Conservation (phyloP, 1,140 invertebrate genomes). For the Neodiprion lecontei region DNA sequence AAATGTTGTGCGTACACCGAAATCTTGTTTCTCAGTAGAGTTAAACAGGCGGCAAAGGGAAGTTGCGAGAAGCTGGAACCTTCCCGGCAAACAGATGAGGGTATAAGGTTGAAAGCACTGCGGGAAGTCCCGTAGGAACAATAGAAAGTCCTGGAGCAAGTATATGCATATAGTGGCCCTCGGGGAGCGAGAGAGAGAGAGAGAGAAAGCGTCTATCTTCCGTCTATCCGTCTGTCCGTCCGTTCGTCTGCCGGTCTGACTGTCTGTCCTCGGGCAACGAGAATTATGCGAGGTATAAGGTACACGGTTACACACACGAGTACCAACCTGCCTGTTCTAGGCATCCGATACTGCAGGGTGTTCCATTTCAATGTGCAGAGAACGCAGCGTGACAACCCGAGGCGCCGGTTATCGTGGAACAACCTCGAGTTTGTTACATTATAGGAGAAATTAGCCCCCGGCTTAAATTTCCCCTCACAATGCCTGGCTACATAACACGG, state of each 20-base stretch:
- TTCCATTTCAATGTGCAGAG: neutral
- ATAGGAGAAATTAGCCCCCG: no score
- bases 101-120: neutral
- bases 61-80: no score
- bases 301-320: neutral
- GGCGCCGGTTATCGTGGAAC: neutral
- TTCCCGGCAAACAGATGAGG: no score
- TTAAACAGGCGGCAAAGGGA: no score
- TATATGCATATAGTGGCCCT: neutral
- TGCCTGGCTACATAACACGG: no score
- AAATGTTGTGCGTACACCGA: no score
- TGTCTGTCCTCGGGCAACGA: neutral
- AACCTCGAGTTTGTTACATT: neutral
- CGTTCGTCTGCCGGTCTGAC: neutral
- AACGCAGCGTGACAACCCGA: no score
- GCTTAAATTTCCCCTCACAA: no score
- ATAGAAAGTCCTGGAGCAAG: conserved; percentile 1
- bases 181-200: neutral
- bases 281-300: neutral
- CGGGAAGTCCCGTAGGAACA: neutral
- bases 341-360: neutral
- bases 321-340: neutral
- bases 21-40: no score
- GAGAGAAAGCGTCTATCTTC: neutral
- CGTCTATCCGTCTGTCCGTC: neutral